Conservation (phyloP, 2,113 vertebrate species). For the Ictalurus punctatus region DNA sequence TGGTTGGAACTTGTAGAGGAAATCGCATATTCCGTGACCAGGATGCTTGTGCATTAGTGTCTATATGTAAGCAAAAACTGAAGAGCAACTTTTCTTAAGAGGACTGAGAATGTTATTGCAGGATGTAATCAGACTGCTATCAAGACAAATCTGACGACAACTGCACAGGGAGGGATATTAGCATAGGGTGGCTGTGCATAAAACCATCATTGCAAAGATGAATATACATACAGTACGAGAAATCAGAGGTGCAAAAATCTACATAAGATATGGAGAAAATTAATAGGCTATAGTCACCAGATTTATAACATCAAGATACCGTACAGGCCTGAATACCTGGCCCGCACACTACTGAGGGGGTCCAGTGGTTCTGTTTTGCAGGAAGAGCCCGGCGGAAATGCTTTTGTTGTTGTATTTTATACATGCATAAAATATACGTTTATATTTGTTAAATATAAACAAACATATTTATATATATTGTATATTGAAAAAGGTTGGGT, state of each 20-base stretch:
- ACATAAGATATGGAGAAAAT: neutral
- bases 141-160: neutral
- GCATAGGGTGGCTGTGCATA: neutral
- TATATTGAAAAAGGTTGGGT: neutral
- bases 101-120: neutral
- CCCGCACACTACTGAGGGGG: neutral
- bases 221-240: neutral
- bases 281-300: neutral
- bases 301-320: neutral
- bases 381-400: neutral
- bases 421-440: neutral
- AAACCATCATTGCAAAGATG: neutral
- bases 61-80: neutral
- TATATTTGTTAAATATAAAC: no score
- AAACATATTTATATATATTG: no score
- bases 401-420: neutral
- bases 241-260: neutral
- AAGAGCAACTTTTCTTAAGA: neutral
- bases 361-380: neutral
- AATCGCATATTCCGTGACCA: neutral
- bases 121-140: neutral
- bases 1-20: neutral
- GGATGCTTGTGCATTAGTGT: neutral
- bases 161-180: neutral
- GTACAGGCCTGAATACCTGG: neutral